Evolutionary conservation across 1,140 invertebrate species (phyloP).

Genomic region (Holcopasites calliopsidis): DNA sequence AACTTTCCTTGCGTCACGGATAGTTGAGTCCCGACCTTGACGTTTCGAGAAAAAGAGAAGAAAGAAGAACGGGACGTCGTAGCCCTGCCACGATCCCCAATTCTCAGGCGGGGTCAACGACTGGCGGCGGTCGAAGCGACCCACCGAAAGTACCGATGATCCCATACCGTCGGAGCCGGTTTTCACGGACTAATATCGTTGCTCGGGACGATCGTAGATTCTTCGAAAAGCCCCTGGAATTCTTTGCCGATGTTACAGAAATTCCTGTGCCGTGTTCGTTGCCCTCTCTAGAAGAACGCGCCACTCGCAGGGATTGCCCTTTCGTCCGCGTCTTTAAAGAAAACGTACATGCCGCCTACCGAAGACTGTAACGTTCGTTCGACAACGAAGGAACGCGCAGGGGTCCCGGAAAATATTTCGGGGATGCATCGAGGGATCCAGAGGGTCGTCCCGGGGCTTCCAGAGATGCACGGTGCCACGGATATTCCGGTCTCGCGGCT

Average conservation of each 20-base stretch:
- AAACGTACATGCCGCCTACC: no score
- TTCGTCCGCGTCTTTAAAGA: no score
- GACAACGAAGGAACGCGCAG: background rate
- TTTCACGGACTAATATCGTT: background rate
- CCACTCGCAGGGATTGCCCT: no score
- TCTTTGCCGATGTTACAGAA: no score
- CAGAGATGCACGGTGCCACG: constrained; percentile 55
- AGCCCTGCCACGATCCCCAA: constrained; percentile 39
- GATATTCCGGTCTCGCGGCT: no score
- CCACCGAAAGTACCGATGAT: constrained; percentile 36
- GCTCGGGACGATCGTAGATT: no score
- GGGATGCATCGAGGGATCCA: constrained; percentile 16
- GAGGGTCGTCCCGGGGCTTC: constrained; percentile 27
- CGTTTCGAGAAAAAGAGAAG: no score
- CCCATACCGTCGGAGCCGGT: constrained; percentile 24
- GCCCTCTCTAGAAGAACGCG: no score
- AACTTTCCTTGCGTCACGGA: background rate
- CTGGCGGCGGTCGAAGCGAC: background rate
- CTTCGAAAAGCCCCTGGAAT: no score
- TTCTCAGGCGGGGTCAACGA: constrained; percentile 50
- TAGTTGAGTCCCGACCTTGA: constrained; percentile 32
- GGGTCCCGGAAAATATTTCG: constrained; percentile 27
- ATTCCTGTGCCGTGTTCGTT: no score
- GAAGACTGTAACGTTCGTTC: background rate
- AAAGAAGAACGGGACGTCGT: constrained; percentile 13